These are phyloP conservation scores for Nomia melanderi DNA, from an alignment of 1,140 invertebrate genomes.

Conservation along the genomic window DNA sequence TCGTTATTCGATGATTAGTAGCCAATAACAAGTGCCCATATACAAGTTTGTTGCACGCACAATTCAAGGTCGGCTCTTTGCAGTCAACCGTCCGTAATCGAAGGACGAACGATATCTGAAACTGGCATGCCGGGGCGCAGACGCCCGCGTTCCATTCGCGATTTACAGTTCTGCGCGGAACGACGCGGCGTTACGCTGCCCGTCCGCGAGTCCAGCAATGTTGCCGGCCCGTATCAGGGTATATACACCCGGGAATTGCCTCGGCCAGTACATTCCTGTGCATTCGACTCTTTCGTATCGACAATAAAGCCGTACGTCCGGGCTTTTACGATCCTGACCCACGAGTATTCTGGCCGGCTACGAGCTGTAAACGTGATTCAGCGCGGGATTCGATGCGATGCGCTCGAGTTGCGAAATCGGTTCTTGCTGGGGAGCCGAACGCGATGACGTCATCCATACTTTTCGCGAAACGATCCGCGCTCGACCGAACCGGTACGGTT, in stretches of 20 bases:
- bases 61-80: background rate
- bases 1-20: too few relatives aligned
- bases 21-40: too few relatives aligned
- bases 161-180: background rate
- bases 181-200: background rate
- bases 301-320: background rate
- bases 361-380: background rate
- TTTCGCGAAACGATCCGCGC: background rate
- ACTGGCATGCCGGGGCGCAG: background rate
- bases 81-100: background rate
- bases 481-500: background rate
- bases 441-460: background rate
- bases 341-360: background rate
- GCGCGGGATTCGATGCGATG: background rate
- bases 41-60: background rate
- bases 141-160: background rate
- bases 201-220: background rate
- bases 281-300: conserved; percentile 1
- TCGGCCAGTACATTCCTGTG: background rate
- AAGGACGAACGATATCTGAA: too few relatives aligned
- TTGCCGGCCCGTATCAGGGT: background rate
- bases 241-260: background rate
- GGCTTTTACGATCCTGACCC: background rate
- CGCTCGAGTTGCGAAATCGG: background rate
- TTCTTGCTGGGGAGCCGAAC: too few relatives aligned